A percentile compares a stretch with the other conserved stretches of the same genome.
phyloP scores from a whole-genome alignment of 1,140 invertebrate genomes.

The Maniola jurtina region DNA sequence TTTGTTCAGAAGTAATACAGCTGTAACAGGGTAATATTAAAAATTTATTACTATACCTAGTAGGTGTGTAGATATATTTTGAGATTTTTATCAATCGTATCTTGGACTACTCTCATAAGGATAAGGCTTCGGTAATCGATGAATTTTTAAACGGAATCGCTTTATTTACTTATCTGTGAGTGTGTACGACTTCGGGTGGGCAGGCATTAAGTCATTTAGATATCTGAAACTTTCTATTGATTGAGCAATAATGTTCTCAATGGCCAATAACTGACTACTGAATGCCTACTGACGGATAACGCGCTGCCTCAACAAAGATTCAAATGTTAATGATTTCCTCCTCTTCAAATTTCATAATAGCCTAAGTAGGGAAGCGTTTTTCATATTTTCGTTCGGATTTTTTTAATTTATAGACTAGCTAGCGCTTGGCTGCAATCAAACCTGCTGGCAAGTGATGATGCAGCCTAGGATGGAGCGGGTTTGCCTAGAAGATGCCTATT shows the following conservation, averaged over 20 bases:
- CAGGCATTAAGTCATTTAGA: slow-evolving; percentile 7
- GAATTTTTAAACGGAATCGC: slow-evolving; percentile 16
- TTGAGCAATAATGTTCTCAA: slow-evolving; percentile 6
- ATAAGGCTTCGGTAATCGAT: slow-evolving; percentile 15
- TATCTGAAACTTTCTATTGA: slow-evolving; percentile 5
- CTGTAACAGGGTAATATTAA: too few relatives aligned
- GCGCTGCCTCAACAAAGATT: not conserved
- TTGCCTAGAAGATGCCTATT: too few relatives aligned
- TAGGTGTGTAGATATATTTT: too few relatives aligned
- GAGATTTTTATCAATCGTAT: not conserved
- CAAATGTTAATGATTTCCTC: not conserved
- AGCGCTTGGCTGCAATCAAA: too few relatives aligned
- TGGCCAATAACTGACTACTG: not conserved
- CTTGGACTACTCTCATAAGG: slow-evolving; percentile 18
- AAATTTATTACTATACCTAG: too few relatives aligned
- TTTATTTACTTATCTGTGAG: slow-evolving; percentile 24
- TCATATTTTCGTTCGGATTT: too few relatives aligned
- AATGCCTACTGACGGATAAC: not conserved
- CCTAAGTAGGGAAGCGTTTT: too few relatives aligned
- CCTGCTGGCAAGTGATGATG: too few relatives aligned
- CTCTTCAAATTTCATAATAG: not conserved
- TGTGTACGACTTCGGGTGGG: slow-evolving; percentile 3
- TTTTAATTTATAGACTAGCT: too few relatives aligned
- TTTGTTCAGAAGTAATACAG: too few relatives aligned
- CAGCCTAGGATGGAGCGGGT: too few relatives aligned